A percentile compares a stretch with the other conserved stretches of the same genome.
Conservation (phyloP, 2,888 invertebrate species). For the Tenthredo livida region DNA sequence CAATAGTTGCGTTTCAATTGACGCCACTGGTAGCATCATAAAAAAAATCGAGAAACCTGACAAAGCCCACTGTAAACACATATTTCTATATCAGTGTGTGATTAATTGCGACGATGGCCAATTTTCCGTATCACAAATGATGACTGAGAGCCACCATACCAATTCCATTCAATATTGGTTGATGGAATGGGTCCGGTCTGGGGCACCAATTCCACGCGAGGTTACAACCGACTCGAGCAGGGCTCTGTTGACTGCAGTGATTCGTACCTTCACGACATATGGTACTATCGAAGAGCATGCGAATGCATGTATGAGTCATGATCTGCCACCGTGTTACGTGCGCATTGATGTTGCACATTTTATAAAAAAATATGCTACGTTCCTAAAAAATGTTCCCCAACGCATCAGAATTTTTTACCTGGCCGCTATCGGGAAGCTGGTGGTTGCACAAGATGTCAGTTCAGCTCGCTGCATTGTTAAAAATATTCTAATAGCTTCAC, state of each 20-base stretch:
- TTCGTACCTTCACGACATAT: constrained; percentile 49
- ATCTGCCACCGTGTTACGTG: constrained; percentile 53
- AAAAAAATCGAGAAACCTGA: constrained; percentile 51
- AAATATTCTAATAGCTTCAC: constrained; percentile 5
- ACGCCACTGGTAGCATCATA: constrained; percentile 58
- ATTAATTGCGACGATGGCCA: constrained; percentile 49
- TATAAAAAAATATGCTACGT: constrained; percentile 53
- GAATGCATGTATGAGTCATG: constrained; percentile 29
- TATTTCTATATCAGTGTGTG: constrained; percentile 2
- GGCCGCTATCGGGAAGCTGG: constrained; percentile 55
- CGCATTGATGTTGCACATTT: constrained; percentile 56
- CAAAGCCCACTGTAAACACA: constrained; percentile 40
- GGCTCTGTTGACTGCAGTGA: constrained; percentile 55
- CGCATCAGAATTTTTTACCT: constrained; percentile 49
- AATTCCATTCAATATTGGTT: constrained; percentile 57
- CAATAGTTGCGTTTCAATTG: constrained; percentile 50
- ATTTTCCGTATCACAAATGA: constrained; percentile 56
- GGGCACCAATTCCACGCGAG: constrained; percentile 57
- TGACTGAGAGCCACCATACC: constrained; percentile 55
- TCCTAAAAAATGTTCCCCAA: not conserved
- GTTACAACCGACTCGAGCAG: constrained; percentile 55
- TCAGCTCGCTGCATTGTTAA: constrained; percentile 10
- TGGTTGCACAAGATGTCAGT: not conserved
- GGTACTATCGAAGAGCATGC: constrained; percentile 47
- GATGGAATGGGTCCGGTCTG: constrained; percentile 52